phyloP scores from a whole-genome alignment of 2,797 vertebrate species.

The Microctenopoma steveboyesi region DNA sequence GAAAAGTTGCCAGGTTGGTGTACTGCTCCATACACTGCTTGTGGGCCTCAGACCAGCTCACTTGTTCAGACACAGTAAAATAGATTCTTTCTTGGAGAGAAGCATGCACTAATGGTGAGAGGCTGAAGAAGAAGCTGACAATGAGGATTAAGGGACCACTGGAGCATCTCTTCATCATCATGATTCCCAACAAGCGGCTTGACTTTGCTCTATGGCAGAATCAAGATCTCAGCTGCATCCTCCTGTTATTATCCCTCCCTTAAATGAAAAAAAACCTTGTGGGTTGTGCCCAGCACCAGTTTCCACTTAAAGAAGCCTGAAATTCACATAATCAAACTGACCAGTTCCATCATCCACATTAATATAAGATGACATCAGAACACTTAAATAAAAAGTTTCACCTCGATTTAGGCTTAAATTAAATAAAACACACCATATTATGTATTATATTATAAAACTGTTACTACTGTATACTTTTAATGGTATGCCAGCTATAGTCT shows the following conservation, averaged over 20 bases:
- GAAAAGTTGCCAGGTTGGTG: slow-evolving; percentile 13
- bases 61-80: rapidly evolving
- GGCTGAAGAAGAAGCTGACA: slow-evolving; percentile 23
- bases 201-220: neutral
- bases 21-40: slow-evolving; percentile 10
- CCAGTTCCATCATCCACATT: neutral
- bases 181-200: neutral
- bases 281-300: neutral
- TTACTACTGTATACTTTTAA: neutral
- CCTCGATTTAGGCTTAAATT: neutral
- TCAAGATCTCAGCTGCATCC: neutral
- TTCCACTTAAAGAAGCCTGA: neutral
- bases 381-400: neutral
- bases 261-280: neutral
- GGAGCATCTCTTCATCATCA: slow-evolving; percentile 4
- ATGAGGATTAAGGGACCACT: neutral
- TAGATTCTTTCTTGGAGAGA: neutral
- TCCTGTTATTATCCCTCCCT: neutral
- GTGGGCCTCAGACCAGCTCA: slow-evolving; percentile 7
- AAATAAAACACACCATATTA: too few relatives aligned
- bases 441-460: too few relatives aligned
- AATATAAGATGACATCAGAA: neutral
- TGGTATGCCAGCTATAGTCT: neutral
- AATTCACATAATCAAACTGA: slow-evolving; percentile 4
- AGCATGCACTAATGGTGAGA: neutral